Base-by-base conservation (phyloP, 2,888 invertebrate genomes). In the Drosophila hamatofila region DNA sequence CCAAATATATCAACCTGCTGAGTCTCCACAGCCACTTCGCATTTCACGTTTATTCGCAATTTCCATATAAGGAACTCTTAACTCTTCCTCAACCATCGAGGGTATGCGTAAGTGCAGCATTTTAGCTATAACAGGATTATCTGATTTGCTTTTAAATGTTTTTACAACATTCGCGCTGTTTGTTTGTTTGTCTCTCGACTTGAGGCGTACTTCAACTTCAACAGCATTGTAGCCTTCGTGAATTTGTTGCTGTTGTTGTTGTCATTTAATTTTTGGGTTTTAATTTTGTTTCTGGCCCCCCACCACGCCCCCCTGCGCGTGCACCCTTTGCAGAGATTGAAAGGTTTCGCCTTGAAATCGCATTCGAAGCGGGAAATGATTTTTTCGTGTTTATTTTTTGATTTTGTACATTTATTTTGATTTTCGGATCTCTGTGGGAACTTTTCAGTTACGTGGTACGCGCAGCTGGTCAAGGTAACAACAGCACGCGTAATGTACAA, bases 321-420 rank as follows among this genome's bases (percentile, higher is more conserved):
- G 59, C 79, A 81, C 84, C 85, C 88, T 84, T 79, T 67, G 67
- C 48, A 62, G 84, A 62, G 81, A 81, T 81, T 86, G 87, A 81
- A 81, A 81, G 81, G 81, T 83, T 83, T 81, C 83, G 82, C 82
- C 82, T 82, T 82, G 82, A 68, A 72, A 80, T 65, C 76, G 85
- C 76, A 82, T 87, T 88, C 82, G 88, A 83, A 82, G 73, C 69
- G 88, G 85, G 83, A 83, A 83, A 88, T 84, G 85, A 82, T 85
- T 64, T 79, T 63, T 52, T 49, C 72, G 57, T 23, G 54, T 30
- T 42, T 23, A 25, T 12, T 55, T 52, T 58, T 44, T 61, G 18
- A 48, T 59, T 71, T 76, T 65, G 30, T 42, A 44, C 64, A n/a
- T 21, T 9, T 30, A 1, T 4, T 65, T 51, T 72, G 54, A 52